These are phyloP conservation scores for Paramacrobiotus metropolitanus DNA, from an alignment of 1,140 invertebrate genomes.

Conservation along the genomic window DNA sequence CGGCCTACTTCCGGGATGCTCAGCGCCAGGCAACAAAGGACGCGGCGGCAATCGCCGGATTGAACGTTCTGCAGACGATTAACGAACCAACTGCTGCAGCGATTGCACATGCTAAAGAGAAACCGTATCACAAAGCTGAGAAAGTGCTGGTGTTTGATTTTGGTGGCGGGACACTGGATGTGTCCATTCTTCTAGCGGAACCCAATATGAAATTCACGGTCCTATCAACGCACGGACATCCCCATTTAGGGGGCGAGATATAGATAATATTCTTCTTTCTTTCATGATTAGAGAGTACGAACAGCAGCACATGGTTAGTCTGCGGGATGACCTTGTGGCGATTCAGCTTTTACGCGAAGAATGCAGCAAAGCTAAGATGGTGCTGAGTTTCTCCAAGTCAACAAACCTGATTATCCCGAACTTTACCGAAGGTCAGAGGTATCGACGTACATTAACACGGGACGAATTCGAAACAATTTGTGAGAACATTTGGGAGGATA, in stretches of 20 bases:
- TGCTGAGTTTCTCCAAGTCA: too few species aligned
- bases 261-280: background rate
- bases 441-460: background rate
- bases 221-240: background rate
- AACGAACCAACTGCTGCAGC: conserved; percentile 13
- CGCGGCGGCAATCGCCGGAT: background rate
- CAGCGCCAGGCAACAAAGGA: conserved; percentile 12
- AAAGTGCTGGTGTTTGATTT: conserved; percentile 6
- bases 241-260: background rate
- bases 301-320: background rate
- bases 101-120: conserved; percentile 14
- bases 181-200: conserved; percentile 7
- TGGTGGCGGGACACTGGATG: background rate
- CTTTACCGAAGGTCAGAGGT: background rate
- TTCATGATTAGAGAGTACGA: background rate
- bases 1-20: conserved; percentile 28
- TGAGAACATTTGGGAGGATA: background rate
- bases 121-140: conserved; percentile 11
- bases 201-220: background rate
- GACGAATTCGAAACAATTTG: background rate
- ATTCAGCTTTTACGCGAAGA: background rate
- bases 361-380: background rate
- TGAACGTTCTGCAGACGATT: background rate
- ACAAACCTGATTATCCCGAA: too few species aligned
- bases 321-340: background rate